Evolutionary conservation across 37 sponge, comb jelly and placozoan genomes (phyloP).

Genomic region (Cliona cf. orientalis): DNA sequence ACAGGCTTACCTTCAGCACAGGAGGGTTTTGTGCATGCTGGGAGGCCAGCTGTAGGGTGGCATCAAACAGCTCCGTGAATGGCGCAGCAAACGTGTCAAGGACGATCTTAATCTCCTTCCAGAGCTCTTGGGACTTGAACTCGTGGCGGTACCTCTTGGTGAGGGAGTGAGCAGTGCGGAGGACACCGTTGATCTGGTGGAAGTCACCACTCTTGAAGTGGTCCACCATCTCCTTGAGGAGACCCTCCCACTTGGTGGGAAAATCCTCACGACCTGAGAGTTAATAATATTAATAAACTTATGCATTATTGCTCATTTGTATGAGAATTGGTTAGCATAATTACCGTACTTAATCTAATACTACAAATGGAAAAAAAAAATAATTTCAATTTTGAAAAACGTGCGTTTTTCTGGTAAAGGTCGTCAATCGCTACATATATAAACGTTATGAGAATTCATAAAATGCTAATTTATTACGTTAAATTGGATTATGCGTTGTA

Average conservation of each 20-base stretch:
- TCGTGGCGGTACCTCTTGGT: constrained; percentile 96
- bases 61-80: constrained; percentile 81
- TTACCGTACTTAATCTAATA: too few species aligned
- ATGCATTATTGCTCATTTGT: too few species aligned
- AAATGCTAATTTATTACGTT: too few species aligned
- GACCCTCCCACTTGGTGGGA: constrained; percentile 92
- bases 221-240: constrained; percentile 91
- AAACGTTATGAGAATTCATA: too few species aligned
- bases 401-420: too few species aligned
- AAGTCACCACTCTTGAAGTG: constrained; percentile 89
- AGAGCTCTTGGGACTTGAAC: constrained; percentile 93
- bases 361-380: too few species aligned
- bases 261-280: constrained; percentile 84
- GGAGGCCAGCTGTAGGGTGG: constrained; percentile 80
- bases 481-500: too few species aligned
- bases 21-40: constrained; percentile 71
- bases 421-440: too few species aligned
- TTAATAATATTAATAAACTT: too few species aligned
- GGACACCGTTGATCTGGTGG: constrained; percentile 95
- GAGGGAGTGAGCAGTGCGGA: constrained; percentile 98
- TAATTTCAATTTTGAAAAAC: too few species aligned
- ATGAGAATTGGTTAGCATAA: too few species aligned
- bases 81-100: constrained; percentile 87
- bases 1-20: constrained; percentile 67
- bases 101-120: constrained; percentile 93